Evolutionary conservation across 2,888 invertebrate species (phyloP).

Genomic region (Leptinotarsa rubiginosa): DNA sequence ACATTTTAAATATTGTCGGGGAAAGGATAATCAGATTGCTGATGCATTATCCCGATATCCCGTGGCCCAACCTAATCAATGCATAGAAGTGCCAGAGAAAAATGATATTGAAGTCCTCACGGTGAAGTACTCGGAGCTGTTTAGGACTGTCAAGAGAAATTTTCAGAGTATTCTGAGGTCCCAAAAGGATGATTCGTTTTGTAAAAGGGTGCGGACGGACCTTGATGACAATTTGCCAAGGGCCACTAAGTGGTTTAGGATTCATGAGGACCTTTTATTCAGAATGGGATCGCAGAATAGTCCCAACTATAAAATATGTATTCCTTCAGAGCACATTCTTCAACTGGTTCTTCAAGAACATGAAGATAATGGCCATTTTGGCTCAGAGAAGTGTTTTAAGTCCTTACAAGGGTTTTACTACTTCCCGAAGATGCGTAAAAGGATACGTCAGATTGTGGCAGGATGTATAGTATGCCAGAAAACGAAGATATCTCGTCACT

Average conservation of each 20-base stretch:
- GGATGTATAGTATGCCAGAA: conserved; percentile 13
- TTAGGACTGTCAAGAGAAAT: too few relatives aligned
- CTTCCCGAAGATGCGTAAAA: conserved; percentile 18
- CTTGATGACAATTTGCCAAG: too few relatives aligned
- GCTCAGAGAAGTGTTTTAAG: not conserved
- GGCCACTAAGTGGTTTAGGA: too few relatives aligned
- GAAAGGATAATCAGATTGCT: conserved; percentile 12
- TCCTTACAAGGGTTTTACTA: conserved; percentile 5
- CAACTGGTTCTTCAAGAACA: not conserved
- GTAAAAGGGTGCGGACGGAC: too few relatives aligned
- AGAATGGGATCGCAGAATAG: conserved; percentile 1
- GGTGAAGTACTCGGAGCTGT: too few relatives aligned
- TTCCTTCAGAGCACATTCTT: conserved; percentile 13
- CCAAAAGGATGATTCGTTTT: too few relatives aligned
- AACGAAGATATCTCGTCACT: too few relatives aligned
- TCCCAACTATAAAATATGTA: conserved; percentile 16
- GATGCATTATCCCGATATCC: too few relatives aligned
- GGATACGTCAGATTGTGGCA: conserved; percentile 17
- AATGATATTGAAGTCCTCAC: too few relatives aligned
- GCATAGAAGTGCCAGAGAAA: too few relatives aligned
- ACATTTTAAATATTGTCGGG: conserved; percentile 26
- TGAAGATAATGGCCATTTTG: conserved; percentile 25
- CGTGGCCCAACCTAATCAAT: too few relatives aligned
- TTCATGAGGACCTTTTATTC: conserved; percentile 1
- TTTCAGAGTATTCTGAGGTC: too few relatives aligned